Conservation (phyloP, 1,140 invertebrate species). For the Streblospio benedicti region DNA sequence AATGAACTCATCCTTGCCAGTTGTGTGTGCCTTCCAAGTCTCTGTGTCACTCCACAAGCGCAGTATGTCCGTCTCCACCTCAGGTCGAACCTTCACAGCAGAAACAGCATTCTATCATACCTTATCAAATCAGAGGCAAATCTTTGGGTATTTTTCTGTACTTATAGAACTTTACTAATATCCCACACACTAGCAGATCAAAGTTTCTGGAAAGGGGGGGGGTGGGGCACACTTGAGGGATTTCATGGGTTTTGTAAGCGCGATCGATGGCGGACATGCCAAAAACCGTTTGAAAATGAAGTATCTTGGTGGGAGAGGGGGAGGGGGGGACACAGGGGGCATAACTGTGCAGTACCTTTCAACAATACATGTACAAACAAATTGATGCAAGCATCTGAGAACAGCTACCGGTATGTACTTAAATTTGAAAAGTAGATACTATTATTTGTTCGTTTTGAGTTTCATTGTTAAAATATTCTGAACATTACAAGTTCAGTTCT, state of each 20-base stretch:
- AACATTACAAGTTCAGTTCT: not conserved
- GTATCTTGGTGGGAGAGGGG: no score
- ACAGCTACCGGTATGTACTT: no score
- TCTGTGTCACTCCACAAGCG: slow-evolving; percentile 33
- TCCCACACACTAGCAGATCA: no score
- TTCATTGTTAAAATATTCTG: not conserved
- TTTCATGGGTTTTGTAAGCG: no score
- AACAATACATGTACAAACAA: no score
- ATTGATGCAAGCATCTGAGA: no score
- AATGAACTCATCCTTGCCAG: slow-evolving; percentile 25
- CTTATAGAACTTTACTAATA: not conserved
- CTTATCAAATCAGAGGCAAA: not conserved
- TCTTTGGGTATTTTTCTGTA: not conserved
- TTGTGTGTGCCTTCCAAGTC: slow-evolving; percentile 31
- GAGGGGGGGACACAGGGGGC: no score
- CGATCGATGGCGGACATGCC: no score
- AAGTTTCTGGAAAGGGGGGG: no score
- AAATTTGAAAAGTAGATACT: not conserved
- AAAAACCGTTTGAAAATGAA: no score
- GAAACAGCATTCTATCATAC: not conserved
- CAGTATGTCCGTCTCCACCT: slow-evolving; percentile 37
- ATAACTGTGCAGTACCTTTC: no score
- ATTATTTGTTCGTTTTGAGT: not conserved
- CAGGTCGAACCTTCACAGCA: slow-evolving; percentile 31
- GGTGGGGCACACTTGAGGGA: no score